Evolutionary conservation across 1,140 invertebrate genomes (phyloP).

Genomic region (Musca domestica): DNA sequence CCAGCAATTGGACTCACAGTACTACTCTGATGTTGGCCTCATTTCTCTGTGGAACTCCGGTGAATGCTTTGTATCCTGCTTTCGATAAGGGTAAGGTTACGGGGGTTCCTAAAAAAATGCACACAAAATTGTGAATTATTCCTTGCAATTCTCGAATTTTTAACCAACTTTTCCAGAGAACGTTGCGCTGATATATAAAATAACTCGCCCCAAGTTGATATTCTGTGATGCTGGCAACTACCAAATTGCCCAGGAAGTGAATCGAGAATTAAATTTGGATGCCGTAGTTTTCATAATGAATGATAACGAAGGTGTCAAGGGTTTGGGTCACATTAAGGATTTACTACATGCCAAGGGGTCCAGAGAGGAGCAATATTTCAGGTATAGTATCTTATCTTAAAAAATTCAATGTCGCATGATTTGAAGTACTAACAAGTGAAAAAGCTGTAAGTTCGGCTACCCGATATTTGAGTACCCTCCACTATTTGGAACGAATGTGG

Average conservation of each 20-base stretch:
- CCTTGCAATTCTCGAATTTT: no score
- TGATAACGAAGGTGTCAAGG: conserved; percentile 36
- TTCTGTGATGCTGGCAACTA: conserved; percentile 48
- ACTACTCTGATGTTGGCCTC: conserved; percentile 42
- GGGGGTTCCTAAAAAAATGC: background rate
- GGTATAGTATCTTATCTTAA: no score
- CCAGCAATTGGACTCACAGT: conserved; percentile 38
- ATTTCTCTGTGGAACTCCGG: conserved; percentile 38
- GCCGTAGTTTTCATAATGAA: conserved; percentile 40
- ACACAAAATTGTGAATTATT: no score
- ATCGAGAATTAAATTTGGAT: conserved; percentile 29
- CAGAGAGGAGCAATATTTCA: no score
- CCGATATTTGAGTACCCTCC: no score
- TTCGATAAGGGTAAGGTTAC: conserved; percentile 35
- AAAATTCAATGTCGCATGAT: no score
- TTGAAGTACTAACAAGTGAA: no score
- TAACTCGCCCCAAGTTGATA: conserved; percentile 44
- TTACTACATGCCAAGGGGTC: background rate
- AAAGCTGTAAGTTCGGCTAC: no score
- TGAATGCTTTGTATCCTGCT: conserved; percentile 44
- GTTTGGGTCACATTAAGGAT: conserved; percentile 40
- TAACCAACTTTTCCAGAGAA: conserved; percentile 39
- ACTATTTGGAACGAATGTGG: no score
- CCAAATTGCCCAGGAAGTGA: conserved; percentile 30
- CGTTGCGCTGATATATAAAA: conserved; percentile 42